Percentiles rank a stretch among this genome's conserved stretches.
Conservation (phyloP, 2,797 vertebrate genomes). For the Sus cebifrons region DNA sequence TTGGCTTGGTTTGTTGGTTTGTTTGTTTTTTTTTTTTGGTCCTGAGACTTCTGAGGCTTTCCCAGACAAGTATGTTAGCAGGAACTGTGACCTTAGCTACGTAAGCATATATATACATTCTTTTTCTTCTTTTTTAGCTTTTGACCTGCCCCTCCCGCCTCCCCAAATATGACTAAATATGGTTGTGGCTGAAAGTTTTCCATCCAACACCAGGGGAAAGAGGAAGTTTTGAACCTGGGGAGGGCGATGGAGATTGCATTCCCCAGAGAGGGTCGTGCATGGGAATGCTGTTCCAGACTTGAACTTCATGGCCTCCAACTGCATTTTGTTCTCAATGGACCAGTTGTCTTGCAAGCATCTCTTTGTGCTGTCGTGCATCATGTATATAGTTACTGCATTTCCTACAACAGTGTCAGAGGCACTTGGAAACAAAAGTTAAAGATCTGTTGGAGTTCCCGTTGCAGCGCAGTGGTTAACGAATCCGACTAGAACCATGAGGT, state of each 20-base stretch:
- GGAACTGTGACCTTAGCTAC: conserved; percentile 83
- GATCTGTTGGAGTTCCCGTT: too few species aligned
- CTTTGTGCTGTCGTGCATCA: neutral
- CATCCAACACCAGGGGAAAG: conserved; percentile 58
- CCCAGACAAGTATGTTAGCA: conserved; percentile 77
- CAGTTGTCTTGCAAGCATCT: neutral
- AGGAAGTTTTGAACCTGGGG: conserved; percentile 81
- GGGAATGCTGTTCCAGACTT: conserved; percentile 56
- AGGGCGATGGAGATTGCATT: conserved; percentile 1
- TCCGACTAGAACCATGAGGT: too few species aligned
- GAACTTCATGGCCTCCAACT: conserved; percentile 59
- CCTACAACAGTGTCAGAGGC: neutral
- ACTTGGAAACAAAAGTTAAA: neutral
- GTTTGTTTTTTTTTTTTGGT: conserved; percentile 5
- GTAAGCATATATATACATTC: conserved; percentile 79
- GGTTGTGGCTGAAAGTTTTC: conserved; percentile 73
- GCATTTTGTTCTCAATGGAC: conserved; percentile 38
- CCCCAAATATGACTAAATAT: conserved; percentile 87
- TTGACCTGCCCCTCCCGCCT: conserved; percentile 72
- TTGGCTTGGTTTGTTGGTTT: neutral
- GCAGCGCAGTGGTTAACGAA: too few species aligned
- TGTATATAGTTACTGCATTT: neutral
- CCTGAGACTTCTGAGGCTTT: conserved; percentile 75
- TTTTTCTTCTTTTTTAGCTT: conserved; percentile 27
- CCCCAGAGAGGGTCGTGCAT: conserved; percentile 59